Conservation (phyloP, 2,797 vertebrate species). For the Anas bahamensis region DNA sequence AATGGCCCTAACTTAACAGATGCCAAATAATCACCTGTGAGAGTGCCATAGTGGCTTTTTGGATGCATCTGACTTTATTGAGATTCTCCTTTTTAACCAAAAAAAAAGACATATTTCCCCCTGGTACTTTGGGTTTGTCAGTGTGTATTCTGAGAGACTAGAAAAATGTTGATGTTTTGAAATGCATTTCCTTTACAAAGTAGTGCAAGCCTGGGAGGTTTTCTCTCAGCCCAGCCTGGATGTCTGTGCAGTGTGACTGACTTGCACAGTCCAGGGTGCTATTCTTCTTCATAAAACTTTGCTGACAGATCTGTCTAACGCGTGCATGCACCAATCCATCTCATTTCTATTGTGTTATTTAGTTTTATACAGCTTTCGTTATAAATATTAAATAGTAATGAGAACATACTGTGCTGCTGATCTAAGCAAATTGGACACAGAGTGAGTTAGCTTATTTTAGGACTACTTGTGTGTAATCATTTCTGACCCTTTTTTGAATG, state of each 20-base stretch:
- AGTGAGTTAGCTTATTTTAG: conserved; percentile 8
- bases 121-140: neutral
- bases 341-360: neutral
- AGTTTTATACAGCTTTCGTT: neutral
- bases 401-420: neutral
- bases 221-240: neutral
- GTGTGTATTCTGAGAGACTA: neutral
- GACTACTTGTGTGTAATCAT: neutral
- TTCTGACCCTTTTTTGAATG: neutral
- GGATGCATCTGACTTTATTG: neutral
- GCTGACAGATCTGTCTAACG: neutral
- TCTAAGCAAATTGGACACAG: neutral
- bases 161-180: fast-evolving
- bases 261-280: neutral
- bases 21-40: neutral
- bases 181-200: neutral
- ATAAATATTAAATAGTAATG: neutral
- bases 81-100: neutral
- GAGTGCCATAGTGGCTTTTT: neutral
- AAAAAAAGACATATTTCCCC: neutral
- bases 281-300: neutral
- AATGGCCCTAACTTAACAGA: neutral
- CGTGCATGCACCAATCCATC: neutral
- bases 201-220: fast-evolving
- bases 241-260: neutral